phyloP scores from a whole-genome alignment of 1,140 invertebrate species.

The Sminthurinus signatus region DNA sequence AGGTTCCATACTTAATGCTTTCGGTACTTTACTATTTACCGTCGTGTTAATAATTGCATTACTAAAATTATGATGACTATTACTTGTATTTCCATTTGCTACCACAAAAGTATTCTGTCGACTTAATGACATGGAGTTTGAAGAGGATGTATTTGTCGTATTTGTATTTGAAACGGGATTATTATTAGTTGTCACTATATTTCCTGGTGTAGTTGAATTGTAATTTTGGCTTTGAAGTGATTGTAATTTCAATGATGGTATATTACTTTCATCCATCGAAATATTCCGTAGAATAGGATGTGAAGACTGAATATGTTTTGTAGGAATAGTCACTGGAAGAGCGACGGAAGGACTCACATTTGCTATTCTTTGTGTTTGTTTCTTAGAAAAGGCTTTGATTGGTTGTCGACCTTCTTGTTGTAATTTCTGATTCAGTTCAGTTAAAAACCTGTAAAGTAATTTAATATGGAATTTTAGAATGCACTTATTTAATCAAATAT shows the following conservation, averaged over 20 bases:
- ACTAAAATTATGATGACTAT: too few species aligned
- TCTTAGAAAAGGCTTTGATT: constrained; percentile 30
- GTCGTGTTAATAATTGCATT: too few species aligned
- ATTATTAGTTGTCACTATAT: too few species aligned
- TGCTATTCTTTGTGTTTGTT: constrained; percentile 1
- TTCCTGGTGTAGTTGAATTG: neutral
- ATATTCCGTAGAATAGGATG: neutral
- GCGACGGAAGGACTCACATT: constrained; percentile 20
- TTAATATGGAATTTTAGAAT: too few species aligned
- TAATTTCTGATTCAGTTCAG: constrained; percentile 36
- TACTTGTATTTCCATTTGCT: neutral
- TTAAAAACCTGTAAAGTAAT: constrained; percentile 38
- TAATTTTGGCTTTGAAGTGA: neutral
- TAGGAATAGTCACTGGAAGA: neutral
- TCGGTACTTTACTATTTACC: neutral
- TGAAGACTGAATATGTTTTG: constrained; percentile 3
- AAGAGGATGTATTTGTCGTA: neutral
- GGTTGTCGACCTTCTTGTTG: constrained; percentile 31
- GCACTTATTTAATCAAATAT: neutral
- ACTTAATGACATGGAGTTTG: neutral
- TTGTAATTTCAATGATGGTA: neutral
- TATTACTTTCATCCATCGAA: neutral
- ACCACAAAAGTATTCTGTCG: constrained; percentile 28
- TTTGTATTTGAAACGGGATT: constrained; percentile 1
- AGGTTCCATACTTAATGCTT: neutral